Percentiles rank a stretch among this genome's conserved stretches.
Conservation (phyloP, 2,888 invertebrate species). For the Macaria notata region DNA sequence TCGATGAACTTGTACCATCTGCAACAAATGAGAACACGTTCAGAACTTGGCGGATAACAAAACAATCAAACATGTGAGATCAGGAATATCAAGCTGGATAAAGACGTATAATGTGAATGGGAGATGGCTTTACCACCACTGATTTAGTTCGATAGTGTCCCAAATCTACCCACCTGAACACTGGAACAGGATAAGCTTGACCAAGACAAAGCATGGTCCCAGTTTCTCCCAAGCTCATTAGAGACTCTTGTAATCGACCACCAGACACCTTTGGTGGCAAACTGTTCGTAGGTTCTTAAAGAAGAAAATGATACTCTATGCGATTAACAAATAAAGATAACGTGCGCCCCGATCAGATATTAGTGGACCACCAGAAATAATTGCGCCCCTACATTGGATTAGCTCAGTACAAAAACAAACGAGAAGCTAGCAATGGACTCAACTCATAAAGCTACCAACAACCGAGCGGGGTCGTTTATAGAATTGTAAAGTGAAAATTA, state of each 20-base stretch:
- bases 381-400: constrained; percentile 28
- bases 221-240: constrained; percentile 53
- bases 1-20: constrained; percentile 98
- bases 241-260: constrained; percentile 79
- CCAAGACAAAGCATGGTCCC: constrained; percentile 85
- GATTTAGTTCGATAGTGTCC: constrained; percentile 3
- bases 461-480: constrained; percentile 38
- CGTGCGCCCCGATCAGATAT: constrained; percentile 31
- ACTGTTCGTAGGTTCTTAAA: constrained; percentile 86
- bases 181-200: constrained; percentile 88
- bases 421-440: constrained; percentile 37
- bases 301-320: constrained; percentile 48
- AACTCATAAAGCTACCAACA: constrained; percentile 45
- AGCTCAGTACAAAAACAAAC: constrained; percentile 37
- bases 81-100: background rate
- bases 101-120: constrained; percentile 1
- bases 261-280: constrained; percentile 84
- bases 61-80: background rate
- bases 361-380: constrained; percentile 25
- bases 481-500: constrained; percentile 32
- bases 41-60: constrained; percentile 33
- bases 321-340: constrained; percentile 34
- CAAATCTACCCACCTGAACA: constrained; percentile 85
- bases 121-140: background rate
- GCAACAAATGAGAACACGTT: constrained; percentile 82